Percentiles rank a stretch among this genome's conserved stretches.
Conservation (phyloP, 2,113 vertebrate species). For the Ginglymostoma cirratum region DNA sequence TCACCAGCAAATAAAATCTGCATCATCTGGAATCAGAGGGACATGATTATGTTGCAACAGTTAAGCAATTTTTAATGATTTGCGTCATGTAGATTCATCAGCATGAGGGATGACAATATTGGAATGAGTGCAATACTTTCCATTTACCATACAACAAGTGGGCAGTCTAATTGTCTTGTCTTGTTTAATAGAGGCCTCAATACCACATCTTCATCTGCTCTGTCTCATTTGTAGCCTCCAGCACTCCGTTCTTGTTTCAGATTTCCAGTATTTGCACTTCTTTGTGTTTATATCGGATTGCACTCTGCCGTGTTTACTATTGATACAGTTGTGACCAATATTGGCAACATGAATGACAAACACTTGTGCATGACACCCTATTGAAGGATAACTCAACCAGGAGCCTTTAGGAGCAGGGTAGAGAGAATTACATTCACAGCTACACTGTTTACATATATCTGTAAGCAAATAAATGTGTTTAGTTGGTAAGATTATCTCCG, state of each 20-base stretch:
- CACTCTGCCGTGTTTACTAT: no score
- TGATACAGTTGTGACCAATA: neutral
- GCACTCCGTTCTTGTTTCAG: no score
- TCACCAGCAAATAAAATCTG: slow-evolving; percentile 23
- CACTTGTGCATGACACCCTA: neutral
- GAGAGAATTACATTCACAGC: neutral
- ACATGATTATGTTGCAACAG: neutral
- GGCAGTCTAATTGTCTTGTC: neutral
- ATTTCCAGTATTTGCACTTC: no score
- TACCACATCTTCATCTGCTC: neutral
- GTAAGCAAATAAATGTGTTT: neutral
- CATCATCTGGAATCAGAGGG: slow-evolving; percentile 3
- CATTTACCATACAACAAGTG: neutral
- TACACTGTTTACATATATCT: neutral
- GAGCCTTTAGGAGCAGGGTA: neutral
- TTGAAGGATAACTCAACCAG: neutral
- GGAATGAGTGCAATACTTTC: neutral
- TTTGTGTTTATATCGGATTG: no score
- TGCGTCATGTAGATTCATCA: neutral
- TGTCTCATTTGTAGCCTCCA: neutral
- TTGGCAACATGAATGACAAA: neutral
- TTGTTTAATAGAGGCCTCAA: neutral
- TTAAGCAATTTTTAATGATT: neutral
- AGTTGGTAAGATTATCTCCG: neutral
- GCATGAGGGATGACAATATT: neutral